Evolutionary conservation across 2,113 vertebrate genomes (phyloP).

Genomic region (Caretta caretta): DNA sequence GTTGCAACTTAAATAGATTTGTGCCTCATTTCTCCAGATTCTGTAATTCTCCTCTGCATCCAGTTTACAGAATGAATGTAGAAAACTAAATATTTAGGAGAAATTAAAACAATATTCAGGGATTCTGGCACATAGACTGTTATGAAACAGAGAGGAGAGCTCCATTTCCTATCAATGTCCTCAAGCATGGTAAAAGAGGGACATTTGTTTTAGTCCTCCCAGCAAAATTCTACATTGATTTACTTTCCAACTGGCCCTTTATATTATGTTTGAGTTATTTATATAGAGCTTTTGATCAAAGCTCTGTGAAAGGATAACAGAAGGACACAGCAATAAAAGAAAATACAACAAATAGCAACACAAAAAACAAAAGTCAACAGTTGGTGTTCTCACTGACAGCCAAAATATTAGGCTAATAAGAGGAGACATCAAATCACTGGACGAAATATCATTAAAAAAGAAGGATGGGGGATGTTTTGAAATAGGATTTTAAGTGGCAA

Average conservation of each 20-base stretch:
- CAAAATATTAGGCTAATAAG: slow-evolving; percentile 12
- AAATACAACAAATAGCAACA: slow-evolving; percentile 27
- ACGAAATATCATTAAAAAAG: background rate
- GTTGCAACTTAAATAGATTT: background rate
- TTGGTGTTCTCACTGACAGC: background rate
- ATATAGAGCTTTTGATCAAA: slow-evolving; percentile 22
- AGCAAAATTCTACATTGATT: slow-evolving; percentile 5
- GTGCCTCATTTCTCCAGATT: background rate
- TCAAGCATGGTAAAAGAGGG: background rate
- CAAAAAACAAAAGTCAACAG: slow-evolving; percentile 15
- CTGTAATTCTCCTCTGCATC: background rate
- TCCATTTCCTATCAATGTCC: background rate
- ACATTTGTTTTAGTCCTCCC: background rate
- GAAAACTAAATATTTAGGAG: background rate
- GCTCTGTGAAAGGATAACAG: slow-evolving; percentile 32
- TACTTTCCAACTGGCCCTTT: background rate
- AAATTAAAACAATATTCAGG: background rate
- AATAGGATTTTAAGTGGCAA: background rate
- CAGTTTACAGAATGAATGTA: background rate
- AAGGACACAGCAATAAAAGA: slow-evolving; percentile 45
- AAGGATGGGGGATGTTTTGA: background rate
- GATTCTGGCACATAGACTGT: background rate
- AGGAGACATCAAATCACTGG: slow-evolving; percentile 12
- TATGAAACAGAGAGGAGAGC: background rate
- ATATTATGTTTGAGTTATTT: slow-evolving; percentile 35